These are phyloP conservation scores for Pyrgilauda ruficollis DNA, from an alignment of 2,113 vertebrate species.

Conservation along the genomic window DNA sequence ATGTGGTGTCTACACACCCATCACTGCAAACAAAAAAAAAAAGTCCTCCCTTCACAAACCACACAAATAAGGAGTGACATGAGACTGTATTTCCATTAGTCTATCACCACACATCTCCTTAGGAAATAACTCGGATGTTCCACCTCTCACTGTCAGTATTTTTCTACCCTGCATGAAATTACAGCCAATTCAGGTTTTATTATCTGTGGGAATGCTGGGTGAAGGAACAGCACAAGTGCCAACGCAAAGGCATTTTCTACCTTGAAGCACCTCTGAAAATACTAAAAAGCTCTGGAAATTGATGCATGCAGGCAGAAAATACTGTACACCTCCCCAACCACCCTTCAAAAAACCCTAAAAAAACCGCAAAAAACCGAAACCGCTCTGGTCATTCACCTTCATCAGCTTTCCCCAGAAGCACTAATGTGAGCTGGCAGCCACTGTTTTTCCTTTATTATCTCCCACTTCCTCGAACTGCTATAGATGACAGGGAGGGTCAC, in stretches of 20 bases:
- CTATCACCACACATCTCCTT: not conserved
- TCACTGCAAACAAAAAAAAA: not conserved
- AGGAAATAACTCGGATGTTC: not conserved
- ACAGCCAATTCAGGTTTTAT: not conserved
- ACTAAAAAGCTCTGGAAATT: not conserved
- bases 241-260: not conserved
- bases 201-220: not conserved
- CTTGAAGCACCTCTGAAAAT: not conserved
- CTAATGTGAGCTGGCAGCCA: not conserved
- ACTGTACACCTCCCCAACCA: rapidly evolving
- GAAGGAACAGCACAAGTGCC: not conserved
- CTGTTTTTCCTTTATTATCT: not conserved
- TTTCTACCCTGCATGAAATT: not conserved
- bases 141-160: not conserved
- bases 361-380: not conserved
- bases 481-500: not conserved
- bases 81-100: not conserved
- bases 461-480: not conserved
- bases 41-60: not conserved
- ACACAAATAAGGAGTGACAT: not conserved
- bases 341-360: rapidly evolving
- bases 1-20: not conserved
- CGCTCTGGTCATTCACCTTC: not conserved
- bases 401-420: not conserved
- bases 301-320: not conserved